Percentiles rank a stretch among this genome's conserved stretches.
phyloP scores from a whole-genome alignment of 1,140 invertebrate genomes.

The Brachionus asplanchnoidis region DNA sequence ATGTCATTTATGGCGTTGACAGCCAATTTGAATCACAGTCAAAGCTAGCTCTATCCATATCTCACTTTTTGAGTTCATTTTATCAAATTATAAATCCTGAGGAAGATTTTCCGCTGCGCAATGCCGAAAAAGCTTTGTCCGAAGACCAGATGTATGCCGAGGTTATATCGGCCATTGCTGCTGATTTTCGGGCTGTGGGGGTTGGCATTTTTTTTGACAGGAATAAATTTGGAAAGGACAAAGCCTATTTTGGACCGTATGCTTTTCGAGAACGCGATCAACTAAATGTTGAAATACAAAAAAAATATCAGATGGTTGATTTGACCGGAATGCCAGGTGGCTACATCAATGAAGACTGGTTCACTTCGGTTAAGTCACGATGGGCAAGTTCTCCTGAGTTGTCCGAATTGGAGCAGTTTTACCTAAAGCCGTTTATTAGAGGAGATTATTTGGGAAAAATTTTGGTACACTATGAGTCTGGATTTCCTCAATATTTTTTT shows the following conservation, averaged over 20 bases:
- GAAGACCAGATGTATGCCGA: conserved; percentile 56
- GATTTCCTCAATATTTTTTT: conserved; percentile 38
- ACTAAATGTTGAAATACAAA: conserved; percentile 40
- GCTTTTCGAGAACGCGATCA: conserved; percentile 82
- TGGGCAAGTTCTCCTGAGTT: conserved; percentile 86
- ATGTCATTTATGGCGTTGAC: conserved; percentile 73
- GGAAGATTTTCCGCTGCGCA: conserved; percentile 63
- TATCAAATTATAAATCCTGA: conserved; percentile 84
- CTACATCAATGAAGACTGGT: conserved; percentile 41
- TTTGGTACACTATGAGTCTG: conserved; percentile 32
- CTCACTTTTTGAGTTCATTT: conserved; percentile 90
- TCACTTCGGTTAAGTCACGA: conserved; percentile 58
- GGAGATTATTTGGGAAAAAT: conserved; percentile 66
- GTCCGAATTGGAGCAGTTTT: conserved; percentile 75
- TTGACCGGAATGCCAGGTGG: conserved; percentile 44
- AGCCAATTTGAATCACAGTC: conserved; percentile 88
- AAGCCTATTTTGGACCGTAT: conserved; percentile 75
- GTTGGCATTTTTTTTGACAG: conserved; percentile 88
- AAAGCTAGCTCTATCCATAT: conserved; percentile 82
- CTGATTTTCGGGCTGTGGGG: conserved; percentile 78
- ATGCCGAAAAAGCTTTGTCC: conserved; percentile 51
- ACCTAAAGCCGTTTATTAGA: conserved; percentile 83
- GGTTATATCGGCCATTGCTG: conserved; percentile 79
- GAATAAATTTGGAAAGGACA: conserved; percentile 73
- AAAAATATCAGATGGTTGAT: conserved; percentile 42